A percentile compares a stretch with the other conserved stretches of the same genome.
These are phyloP conservation scores for Protobothrops mucrosquamatus DNA, from an alignment of 2,113 vertebrate species.

Conservation along the genomic window DNA sequence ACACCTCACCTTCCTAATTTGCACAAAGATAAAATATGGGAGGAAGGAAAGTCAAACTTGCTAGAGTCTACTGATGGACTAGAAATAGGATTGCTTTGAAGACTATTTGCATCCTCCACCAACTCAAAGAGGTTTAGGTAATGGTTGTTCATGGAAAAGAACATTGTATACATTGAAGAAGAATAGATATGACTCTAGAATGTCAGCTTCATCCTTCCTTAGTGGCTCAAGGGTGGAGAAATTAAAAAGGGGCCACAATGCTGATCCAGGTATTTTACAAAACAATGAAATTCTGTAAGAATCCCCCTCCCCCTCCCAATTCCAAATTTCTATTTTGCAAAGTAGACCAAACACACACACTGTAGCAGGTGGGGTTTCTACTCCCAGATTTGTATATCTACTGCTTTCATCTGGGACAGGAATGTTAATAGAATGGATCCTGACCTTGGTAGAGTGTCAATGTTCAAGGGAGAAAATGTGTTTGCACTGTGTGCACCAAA, in stretches of 20 bases:
- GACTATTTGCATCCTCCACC: background rate
- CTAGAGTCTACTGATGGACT: background rate
- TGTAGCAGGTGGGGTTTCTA: constrained; percentile 22
- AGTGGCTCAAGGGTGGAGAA: background rate
- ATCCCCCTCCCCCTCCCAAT: background rate
- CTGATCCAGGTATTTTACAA: background rate
- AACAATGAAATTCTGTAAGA: background rate
- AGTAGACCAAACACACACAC: background rate
- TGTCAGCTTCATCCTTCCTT: background rate
- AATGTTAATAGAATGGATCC: constrained; percentile 33
- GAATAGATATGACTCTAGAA: background rate
- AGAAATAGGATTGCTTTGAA: background rate
- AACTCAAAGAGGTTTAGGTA: background rate
- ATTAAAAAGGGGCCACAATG: background rate
- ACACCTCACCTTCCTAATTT: background rate
- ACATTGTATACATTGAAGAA: background rate
- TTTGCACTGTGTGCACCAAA: background rate
- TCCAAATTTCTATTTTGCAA: constrained; percentile 3
- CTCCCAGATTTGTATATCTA: background rate
- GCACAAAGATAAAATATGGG: background rate
- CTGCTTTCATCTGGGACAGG: constrained; percentile 12
- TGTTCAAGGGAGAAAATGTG: constrained; percentile 4
- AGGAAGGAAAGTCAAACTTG: background rate
- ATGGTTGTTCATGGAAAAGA: background rate
- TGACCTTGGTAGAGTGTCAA: constrained; percentile 11